These are phyloP conservation scores for Ariolimax columbianus DNA, from an alignment of 2,888 invertebrate species.

Conservation along the genomic window DNA sequence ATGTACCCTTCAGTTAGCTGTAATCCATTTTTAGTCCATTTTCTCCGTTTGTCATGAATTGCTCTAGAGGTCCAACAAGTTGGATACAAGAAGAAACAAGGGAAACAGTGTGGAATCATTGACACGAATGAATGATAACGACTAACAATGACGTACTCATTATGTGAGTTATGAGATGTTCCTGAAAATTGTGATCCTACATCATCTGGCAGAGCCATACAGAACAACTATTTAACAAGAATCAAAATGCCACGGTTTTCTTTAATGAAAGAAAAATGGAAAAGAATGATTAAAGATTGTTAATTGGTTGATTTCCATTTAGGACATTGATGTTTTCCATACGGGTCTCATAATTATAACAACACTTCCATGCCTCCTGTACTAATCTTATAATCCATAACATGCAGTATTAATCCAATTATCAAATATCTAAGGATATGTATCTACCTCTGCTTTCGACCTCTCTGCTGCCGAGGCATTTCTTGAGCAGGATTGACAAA, in stretches of 20 bases:
- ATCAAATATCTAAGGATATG: not conserved
- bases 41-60: conserved; percentile 45
- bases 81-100: not conserved
- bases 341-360: not conserved
- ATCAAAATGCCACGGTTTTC: too few species aligned
- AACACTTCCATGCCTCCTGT: not conserved
- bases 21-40: conserved; percentile 50
- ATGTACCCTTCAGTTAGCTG: conserved; percentile 48
- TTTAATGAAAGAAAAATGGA: too few species aligned
- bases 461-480: conserved; percentile 82
- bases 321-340: too few species aligned
- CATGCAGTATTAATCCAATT: not conserved
- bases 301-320: too few species aligned
- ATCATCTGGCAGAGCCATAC: too few species aligned
- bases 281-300: too few species aligned
- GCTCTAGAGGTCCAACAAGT: conserved; percentile 30
- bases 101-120: too few species aligned
- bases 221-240: too few species aligned
- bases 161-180: too few species aligned
- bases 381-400: not conserved
- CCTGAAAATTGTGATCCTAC: too few species aligned
- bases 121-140: too few species aligned
- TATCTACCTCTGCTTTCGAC: conserved; percentile 83
- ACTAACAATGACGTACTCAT: too few species aligned
- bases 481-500: conserved; percentile 87